Conservation (phyloP, 2,797 vertebrate genomes). For the Helicolenus hilgendorfi region DNA sequence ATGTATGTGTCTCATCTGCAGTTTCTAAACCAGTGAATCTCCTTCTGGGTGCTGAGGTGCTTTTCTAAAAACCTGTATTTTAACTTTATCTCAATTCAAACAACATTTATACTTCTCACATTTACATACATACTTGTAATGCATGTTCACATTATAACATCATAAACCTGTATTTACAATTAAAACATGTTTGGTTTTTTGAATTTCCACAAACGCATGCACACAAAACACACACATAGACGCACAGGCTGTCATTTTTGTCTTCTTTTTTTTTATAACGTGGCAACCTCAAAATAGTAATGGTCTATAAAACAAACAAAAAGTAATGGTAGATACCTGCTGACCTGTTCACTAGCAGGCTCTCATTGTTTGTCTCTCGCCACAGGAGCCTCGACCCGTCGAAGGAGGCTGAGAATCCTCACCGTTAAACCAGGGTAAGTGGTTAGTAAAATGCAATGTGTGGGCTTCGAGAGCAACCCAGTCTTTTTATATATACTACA, state of each 20-base stretch:
- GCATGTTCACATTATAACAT: slow-evolving; percentile 48
- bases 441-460: too few species aligned
- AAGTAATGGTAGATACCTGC: background rate
- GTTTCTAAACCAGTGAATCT: slow-evolving; percentile 41
- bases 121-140: slow-evolving; percentile 24
- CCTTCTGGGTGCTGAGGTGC: slow-evolving; percentile 22
- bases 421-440: slow-evolving; percentile 57
- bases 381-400: slow-evolving; percentile 81
- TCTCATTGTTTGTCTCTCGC: slow-evolving; percentile 83
- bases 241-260: background rate
- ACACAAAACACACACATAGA: slow-evolving; percentile 12
- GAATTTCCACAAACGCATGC: background rate
- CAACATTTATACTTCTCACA: slow-evolving; percentile 5
- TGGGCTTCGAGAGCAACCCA: background rate
- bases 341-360: slow-evolving; percentile 41
- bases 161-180: background rate
- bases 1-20: slow-evolving; percentile 59
- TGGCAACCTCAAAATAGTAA: background rate
- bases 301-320: background rate
- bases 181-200: background rate
- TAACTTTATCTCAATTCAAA: slow-evolving; percentile 4
- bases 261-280: background rate
- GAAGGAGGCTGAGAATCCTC: slow-evolving; percentile 82
- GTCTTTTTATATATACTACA: background rate
- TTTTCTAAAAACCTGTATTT: slow-evolving; percentile 16